Evolutionary conservation across 2,888 invertebrate genomes (phyloP), one percentile per base, ranked within the genome.

Genomic region (Troides oblongomaculatus): DNA sequence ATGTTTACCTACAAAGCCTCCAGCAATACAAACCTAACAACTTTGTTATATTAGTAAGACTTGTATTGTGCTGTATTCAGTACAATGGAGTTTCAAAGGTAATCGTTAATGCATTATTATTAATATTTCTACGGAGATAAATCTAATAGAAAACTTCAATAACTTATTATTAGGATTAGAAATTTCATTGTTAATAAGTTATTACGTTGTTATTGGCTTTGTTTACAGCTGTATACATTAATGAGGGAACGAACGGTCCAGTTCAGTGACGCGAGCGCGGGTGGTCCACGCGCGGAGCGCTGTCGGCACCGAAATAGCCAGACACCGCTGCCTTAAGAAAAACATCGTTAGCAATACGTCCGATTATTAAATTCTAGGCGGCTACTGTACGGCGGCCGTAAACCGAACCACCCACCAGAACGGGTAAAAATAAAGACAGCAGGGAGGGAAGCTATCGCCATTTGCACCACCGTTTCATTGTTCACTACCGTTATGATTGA

Each of bases 281-380:
- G 91, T 91, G 91, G 92, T 90, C 91, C 71, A 73, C 67, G 71
- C 69, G 72, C 65, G 71, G 72, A 78, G 84, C 85, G 84, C 82
- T 69, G 74, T 79, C 82, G 81, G 82, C 82, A 83, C 89, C 80
- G 76, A 90, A 92, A 92, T 92, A 91, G 84, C 85, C 79, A 77
- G 76, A 81, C 78, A 82, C 81, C 78, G 80, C 83, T 80, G 85
- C 83, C 84, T 84, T 85, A 90, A 88, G 89, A 89, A 91, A 90
- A 92, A 90, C 91, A 89, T 89, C 86, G 89, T 91, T 89, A 88
- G 89, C 85, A 84, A 84, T 77, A 80, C 76, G 75, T 75, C 80
- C 77, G 88, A 87, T 88, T 90, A 89, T 90, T 88, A 89, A 86
- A 90, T 87, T 83, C 84, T 84, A 86, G 85, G 81, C 87, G 84